phyloP scores from a whole-genome alignment of 1,140 invertebrate species.

The Mylabris phalerata region DNA sequence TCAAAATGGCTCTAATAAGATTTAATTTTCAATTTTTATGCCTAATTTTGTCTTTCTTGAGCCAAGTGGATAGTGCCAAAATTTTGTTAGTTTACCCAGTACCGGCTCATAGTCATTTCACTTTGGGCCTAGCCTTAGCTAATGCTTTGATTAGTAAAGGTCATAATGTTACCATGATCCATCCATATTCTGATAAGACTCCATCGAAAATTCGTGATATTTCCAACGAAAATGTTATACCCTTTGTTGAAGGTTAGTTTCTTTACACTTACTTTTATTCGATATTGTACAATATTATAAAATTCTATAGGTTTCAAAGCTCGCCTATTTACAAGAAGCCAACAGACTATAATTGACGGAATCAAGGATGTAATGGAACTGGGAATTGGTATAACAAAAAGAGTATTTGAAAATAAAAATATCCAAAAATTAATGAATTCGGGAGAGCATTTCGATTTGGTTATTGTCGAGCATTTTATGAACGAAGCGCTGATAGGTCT shows the following conservation, averaged over 20 bases:
- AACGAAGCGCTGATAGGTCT: conserved; percentile 58
- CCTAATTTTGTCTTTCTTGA: too few relatives aligned
- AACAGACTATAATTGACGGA: background rate
- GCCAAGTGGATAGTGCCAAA: conserved; percentile 10
- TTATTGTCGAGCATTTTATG: conserved; percentile 59
- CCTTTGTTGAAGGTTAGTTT: background rate
- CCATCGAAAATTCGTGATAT: conserved; percentile 3
- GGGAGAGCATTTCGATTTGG: conserved; percentile 52
- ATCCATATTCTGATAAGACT: background rate
- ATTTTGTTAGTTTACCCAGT: conserved; percentile 27
- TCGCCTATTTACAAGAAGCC: background rate
- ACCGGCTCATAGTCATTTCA: conserved; percentile 27
- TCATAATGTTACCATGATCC: conserved; percentile 5
- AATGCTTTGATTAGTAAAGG: conserved; percentile 39
- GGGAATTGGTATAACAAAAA: background rate
- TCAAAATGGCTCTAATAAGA: too few relatives aligned
- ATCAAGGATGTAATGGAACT: conserved; percentile 1
- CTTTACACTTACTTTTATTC: background rate
- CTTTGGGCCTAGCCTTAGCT: conserved; percentile 48
- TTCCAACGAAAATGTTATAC: background rate
- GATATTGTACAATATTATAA: background rate
- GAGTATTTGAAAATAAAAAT: conserved; percentile 8
- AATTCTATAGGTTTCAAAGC: background rate
- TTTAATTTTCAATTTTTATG: too few relatives aligned
- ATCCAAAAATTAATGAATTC: conserved; percentile 22